Base-by-base conservation (phyloP, 2,113 vertebrate genomes). In the Oenanthe oenanthe region DNA sequence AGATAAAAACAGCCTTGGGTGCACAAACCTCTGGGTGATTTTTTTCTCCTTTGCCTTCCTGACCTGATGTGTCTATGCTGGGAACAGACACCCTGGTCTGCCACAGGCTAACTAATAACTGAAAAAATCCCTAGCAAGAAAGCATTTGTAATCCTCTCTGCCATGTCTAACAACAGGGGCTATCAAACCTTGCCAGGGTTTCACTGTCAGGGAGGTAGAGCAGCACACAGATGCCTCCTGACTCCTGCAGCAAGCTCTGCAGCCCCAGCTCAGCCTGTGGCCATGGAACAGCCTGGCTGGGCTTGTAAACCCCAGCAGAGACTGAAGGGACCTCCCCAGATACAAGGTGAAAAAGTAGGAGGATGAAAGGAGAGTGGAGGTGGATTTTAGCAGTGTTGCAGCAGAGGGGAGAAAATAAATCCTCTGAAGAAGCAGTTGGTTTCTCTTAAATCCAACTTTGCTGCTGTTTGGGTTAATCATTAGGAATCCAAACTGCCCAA, bases 171-270 rank as follows among this genome's bases (percentile, higher is more conserved):
- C 43, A 24, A 13, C 25, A 12, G 32, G 48, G 48, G 47, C 72
- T 25, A 17, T 5, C 40, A 67, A 26, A 42, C 21, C n/a, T 20
- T 3, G 1, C 29, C 73, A 16, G 38, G 42, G 62, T 68, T 43
- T 74, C 42, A 17, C 57, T 42, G 71, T 5, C 2, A n/a, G 48
- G 24, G 8, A 34, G 26, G 25, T 0, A 47, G 56, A 12, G 28
- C 51, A 72, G 51, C 60, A 67, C 42, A 50, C 31, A 47, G 36
- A 12, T 14, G 17, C 8, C 40, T 80, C 62, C 31, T 13, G 32
- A 60, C 7, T n/a, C 45, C 60, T 1, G 5, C 0, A 51, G 5
- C 0, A 51, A 72, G 42, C 16, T 28, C 56, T 60, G 1, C 2
- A 58, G 34, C 13, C 54, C 29, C 1, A 2, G 38, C 29, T 71